These are phyloP conservation scores for Laterallus jamaicensis DNA, from an alignment of 2,113 vertebrate species.

Conservation along the genomic window DNA sequence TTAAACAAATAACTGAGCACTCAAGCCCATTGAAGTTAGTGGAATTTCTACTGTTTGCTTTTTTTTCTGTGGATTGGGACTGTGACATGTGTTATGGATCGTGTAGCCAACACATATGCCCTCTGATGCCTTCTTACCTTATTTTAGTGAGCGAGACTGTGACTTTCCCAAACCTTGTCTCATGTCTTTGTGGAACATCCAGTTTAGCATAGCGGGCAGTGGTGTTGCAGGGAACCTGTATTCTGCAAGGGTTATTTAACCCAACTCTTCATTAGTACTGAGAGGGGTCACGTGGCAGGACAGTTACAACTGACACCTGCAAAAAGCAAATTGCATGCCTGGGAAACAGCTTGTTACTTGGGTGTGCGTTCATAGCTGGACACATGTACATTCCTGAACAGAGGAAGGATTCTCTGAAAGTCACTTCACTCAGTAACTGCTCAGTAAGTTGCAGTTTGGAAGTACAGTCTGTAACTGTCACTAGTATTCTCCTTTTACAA, in stretches of 20 bases:
- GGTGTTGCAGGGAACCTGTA: too few relatives aligned
- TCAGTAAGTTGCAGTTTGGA: background rate
- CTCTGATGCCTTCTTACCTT: background rate
- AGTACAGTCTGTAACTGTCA: background rate
- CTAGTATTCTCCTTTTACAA: background rate
- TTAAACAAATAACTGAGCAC: background rate
- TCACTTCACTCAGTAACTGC: background rate
- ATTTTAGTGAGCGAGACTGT: background rate
- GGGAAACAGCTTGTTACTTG: background rate
- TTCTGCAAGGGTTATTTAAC: background rate
- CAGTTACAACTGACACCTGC: accelerated
- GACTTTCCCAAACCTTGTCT: background rate
- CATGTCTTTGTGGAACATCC: background rate
- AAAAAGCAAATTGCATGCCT: background rate
- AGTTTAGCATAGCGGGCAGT: background rate
- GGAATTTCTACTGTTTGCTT: background rate
- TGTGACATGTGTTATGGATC: background rate
- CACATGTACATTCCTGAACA: background rate
- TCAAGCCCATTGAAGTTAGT: background rate
- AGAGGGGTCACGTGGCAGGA: background rate
- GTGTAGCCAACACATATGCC: background rate
- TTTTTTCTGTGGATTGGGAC: background rate
- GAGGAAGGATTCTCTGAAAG: background rate
- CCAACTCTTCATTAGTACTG: background rate
- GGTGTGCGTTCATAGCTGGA: background rate